phyloP scores from a whole-genome alignment of 1,140 invertebrate species.

The Bombus picipes region DNA sequence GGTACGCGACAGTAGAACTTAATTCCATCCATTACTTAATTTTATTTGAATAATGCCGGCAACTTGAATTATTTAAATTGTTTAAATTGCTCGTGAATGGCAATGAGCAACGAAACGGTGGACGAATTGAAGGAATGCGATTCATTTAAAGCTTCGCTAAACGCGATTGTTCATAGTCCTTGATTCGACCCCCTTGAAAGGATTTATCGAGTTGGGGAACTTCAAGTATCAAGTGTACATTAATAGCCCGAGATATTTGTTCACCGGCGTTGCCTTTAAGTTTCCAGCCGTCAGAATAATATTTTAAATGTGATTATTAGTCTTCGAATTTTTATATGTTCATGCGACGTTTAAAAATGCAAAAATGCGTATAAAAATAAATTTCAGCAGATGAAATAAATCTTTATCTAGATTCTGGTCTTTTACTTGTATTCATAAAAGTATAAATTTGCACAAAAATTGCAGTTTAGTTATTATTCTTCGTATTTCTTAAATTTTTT shows the following conservation, averaged over 20 bases:
- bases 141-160: constrained; percentile 20
- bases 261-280: not conserved
- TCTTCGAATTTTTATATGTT: not conserved
- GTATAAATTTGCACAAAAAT: not conserved
- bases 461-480: not conserved
- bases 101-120: not conserved
- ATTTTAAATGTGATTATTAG: not conserved
- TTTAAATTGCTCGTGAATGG: constrained; percentile 10
- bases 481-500: not conserved
- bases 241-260: not conserved
- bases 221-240: not conserved
- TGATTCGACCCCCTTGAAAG: not conserved
- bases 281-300: not conserved
- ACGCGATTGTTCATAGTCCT: not conserved
- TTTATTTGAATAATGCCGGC: constrained; percentile 39
- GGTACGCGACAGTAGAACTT: constrained; percentile 33
- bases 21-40: constrained; percentile 48
- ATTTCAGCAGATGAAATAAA: not conserved
- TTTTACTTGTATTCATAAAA: not conserved
- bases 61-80: constrained; percentile 36
- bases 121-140: not conserved
- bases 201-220: not conserved
- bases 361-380: not conserved
- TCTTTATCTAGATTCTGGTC: not conserved
- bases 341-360: not conserved